A percentile compares a stretch with the other conserved stretches of the same genome.
Conservation (phyloP, 23 tunicate genomes). For the Botrylloides violaceus region DNA sequence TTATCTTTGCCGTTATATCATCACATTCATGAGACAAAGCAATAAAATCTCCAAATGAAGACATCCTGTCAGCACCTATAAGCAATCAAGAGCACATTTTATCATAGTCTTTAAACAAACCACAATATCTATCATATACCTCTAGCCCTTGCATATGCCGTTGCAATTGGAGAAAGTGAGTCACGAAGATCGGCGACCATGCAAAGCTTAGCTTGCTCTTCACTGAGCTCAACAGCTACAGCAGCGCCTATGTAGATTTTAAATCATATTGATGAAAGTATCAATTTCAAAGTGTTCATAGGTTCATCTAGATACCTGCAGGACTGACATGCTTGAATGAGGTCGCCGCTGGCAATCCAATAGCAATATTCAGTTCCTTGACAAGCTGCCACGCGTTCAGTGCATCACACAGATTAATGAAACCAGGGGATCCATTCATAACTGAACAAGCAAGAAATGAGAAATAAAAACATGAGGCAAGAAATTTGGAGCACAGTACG, state of each 20-base stretch:
- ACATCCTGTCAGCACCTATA: slow-evolving; percentile 88
- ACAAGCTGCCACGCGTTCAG: slow-evolving; percentile 91
- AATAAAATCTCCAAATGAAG: slow-evolving; percentile 91
- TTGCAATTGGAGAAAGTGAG: slow-evolving; percentile 54
- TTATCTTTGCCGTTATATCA: slow-evolving; percentile 62
- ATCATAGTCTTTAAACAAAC: not conserved
- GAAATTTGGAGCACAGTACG: too few species aligned
- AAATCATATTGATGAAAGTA: too few species aligned
- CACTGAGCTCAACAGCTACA: slow-evolving; percentile 33
- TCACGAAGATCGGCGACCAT: slow-evolving; percentile 67
- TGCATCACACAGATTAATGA: slow-evolving; percentile 85
- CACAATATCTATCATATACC: slow-evolving; percentile 22
- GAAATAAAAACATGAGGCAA: too few species aligned
- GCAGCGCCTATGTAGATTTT: slow-evolving; percentile 87
- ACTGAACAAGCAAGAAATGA: slow-evolving; percentile 51
- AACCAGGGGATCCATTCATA: slow-evolving; percentile 84
- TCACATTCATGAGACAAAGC: slow-evolving; percentile 79
- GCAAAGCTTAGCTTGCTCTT: slow-evolving; percentile 60
- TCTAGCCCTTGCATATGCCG: slow-evolving; percentile 88
- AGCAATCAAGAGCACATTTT: not conserved
- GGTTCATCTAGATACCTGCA: slow-evolving; percentile 37
- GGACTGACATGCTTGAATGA: slow-evolving; percentile 93
- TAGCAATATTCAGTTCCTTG: slow-evolving; percentile 38
- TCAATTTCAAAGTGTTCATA: not conserved
- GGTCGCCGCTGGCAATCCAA: slow-evolving; percentile 58